Conservation (phyloP, 1,140 invertebrate genomes). For the Diorhabda elongata region DNA sequence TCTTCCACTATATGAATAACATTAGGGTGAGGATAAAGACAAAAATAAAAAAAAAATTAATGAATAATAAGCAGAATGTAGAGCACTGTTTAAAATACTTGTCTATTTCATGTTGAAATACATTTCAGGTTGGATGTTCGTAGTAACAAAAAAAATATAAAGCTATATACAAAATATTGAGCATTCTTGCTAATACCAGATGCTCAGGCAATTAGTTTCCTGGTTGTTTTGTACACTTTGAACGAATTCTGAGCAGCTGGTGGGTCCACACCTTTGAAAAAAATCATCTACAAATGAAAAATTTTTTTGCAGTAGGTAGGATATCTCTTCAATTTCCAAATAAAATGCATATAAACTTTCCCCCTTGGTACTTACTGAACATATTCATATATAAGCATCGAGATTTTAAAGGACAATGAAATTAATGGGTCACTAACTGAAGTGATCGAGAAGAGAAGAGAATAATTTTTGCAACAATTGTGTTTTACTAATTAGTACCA, state of each 20-base stretch:
- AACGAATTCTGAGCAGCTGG: constrained; percentile 33
- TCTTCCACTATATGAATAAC: constrained; percentile 66
- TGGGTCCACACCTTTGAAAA: constrained; percentile 31
- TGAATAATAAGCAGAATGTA: constrained; percentile 19
- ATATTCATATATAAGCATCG: too few species aligned
- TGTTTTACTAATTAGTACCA: too few species aligned
- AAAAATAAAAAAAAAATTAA: constrained; percentile 29
- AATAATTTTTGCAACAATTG: too few species aligned
- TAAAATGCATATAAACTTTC: not conserved
- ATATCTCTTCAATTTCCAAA: not conserved
- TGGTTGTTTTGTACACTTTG: constrained; percentile 28
- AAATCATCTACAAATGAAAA: constrained; percentile 18
- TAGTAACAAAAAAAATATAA: constrained; percentile 20
- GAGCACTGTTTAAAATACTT: not conserved
- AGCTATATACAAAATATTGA: constrained; percentile 22
- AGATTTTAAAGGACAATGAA: too few species aligned
- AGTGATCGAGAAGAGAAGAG: too few species aligned
- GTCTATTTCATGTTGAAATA: too few species aligned
- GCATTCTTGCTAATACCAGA: constrained; percentile 35
- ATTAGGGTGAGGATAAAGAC: constrained; percentile 38
- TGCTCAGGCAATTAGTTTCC: constrained; percentile 44
- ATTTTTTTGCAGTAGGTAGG: not conserved
- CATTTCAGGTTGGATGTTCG: too few species aligned
- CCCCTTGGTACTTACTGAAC: not conserved
- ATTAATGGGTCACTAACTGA: too few species aligned